These are phyloP conservation scores for Oplegnathus fasciatus DNA, from an alignment of 2,113 vertebrate species.

Conservation along the genomic window DNA sequence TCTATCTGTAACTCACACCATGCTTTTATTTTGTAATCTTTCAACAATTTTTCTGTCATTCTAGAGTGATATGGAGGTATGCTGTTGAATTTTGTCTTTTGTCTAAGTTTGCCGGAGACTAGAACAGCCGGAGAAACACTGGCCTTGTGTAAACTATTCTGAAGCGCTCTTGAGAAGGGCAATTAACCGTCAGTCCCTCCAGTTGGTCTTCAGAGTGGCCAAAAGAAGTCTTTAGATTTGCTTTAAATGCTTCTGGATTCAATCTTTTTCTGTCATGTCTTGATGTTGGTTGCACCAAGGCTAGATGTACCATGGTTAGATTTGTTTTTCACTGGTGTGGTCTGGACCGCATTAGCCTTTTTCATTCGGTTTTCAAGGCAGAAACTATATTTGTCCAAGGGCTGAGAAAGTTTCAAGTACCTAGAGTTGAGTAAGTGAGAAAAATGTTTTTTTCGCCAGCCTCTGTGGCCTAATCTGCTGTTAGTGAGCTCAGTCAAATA, in stretches of 20 bases:
- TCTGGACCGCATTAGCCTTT: conserved; percentile 16
- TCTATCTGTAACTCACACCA: too few relatives aligned
- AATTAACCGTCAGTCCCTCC: not conserved
- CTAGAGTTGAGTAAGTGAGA: conserved; percentile 51
- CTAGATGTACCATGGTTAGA: not conserved
- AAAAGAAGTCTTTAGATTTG: not conserved
- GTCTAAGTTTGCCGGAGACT: not conserved
- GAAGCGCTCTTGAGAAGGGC: not conserved
- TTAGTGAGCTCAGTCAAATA: conserved; percentile 27
- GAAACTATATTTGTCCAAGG: conserved; percentile 22
- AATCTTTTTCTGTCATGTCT: not conserved
- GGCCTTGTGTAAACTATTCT: not conserved
- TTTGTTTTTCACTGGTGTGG: conserved; percentile 17
- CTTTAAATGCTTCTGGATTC: not conserved
- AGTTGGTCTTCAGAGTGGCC: not conserved
- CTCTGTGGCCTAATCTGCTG: conserved; percentile 19
- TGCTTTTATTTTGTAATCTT: not conserved
- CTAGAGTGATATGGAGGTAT: not conserved
- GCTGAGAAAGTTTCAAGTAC: conserved; percentile 26
- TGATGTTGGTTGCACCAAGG: not conserved
- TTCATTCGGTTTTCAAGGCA: conserved; percentile 20
- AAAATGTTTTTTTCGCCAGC: conserved; percentile 25
- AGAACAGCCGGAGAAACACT: not conserved
- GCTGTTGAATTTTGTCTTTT: not conserved
- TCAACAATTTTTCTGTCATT: not conserved